Evolutionary conservation across 2,797 vertebrate species (phyloP).

Genomic region (Xerus rutilus): DNA sequence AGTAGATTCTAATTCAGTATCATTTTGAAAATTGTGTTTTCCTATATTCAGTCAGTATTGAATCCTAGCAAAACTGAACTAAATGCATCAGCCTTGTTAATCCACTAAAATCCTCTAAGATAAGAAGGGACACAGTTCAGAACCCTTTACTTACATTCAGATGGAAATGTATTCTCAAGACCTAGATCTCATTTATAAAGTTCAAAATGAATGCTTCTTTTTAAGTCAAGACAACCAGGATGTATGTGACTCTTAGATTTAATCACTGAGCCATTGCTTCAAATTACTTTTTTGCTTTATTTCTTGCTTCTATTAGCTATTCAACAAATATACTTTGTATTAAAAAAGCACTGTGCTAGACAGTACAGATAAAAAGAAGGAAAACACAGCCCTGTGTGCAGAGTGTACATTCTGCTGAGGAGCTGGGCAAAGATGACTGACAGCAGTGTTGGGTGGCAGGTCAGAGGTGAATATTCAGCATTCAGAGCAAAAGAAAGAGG

Average conservation of each 20-base stretch:
- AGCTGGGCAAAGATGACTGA: background rate
- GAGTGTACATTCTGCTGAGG: background rate
- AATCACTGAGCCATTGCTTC: conserved; percentile 38
- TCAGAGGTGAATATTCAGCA: accelerated
- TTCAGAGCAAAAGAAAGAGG: background rate
- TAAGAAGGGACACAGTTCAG: conserved; percentile 15
- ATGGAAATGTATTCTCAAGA: conserved; percentile 54
- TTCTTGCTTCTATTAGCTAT: background rate
- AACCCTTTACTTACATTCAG: conserved; percentile 47
- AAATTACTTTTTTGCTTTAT: conserved; percentile 49
- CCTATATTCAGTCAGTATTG: background rate
- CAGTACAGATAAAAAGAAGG: background rate
- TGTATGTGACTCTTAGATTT: conserved; percentile 16
- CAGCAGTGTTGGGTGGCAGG: accelerated
- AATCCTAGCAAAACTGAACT: conserved; percentile 51
- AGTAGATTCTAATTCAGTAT: background rate
- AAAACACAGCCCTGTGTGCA: background rate
- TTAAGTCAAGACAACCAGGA: conserved; percentile 34
- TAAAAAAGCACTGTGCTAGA: background rate
- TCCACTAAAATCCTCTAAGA: conserved; percentile 53
- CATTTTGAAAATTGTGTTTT: conserved; percentile 46
- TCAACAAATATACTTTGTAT: background rate
- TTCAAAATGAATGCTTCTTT: conserved; percentile 62
- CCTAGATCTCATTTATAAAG: conserved; percentile 54
- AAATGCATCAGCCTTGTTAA: conserved; percentile 62